phyloP scores from a whole-genome alignment of 1,140 invertebrate genomes.

The Drosophila rufa region DNA sequence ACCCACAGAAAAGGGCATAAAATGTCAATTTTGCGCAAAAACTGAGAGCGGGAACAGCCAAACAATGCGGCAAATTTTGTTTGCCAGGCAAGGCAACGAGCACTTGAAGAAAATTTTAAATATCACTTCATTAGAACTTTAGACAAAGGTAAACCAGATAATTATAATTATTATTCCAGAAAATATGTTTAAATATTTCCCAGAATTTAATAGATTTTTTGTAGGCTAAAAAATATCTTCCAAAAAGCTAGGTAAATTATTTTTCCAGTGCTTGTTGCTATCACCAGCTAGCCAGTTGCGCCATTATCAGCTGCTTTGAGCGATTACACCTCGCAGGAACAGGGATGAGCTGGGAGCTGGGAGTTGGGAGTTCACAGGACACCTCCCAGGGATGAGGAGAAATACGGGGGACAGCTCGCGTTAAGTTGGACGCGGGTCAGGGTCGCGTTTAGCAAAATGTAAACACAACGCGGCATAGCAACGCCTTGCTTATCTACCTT shows the following conservation, averaged over 20 bases:
- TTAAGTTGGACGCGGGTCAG: slow-evolving; percentile 60
- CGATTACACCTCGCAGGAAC: slow-evolving; percentile 52
- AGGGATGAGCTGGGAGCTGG: slow-evolving; percentile 1
- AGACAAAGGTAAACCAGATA: not conserved
- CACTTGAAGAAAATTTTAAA: slow-evolving; percentile 1
- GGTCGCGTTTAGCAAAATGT: slow-evolving; percentile 70
- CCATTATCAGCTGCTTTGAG: slow-evolving; percentile 77
- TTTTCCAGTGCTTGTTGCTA: slow-evolving; percentile 12
- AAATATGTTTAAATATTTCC: not conserved
- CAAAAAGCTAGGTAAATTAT: not conserved
- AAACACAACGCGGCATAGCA: slow-evolving; percentile 57
- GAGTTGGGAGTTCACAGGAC: slow-evolving; percentile 8
- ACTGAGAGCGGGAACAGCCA: slow-evolving; percentile 18
- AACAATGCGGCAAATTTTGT: slow-evolving; percentile 57
- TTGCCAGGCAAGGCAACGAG: slow-evolving; percentile 6
- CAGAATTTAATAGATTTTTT: not conserved
- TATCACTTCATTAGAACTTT: not conserved
- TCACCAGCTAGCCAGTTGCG: slow-evolving; percentile 35
- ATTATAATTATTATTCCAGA: too few relatives aligned
- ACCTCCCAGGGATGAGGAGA: not conserved
- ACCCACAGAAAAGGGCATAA: slow-evolving; percentile 57
- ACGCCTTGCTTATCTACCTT: slow-evolving; percentile 54
- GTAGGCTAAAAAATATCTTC: accelerated
- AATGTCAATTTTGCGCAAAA: slow-evolving; percentile 61
- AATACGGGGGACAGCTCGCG: slow-evolving; percentile 2